Percentiles rank a stretch among this genome's conserved stretches.
Conservation (phyloP, 2,888 invertebrate genomes). For the Drosophila yooni region DNA sequence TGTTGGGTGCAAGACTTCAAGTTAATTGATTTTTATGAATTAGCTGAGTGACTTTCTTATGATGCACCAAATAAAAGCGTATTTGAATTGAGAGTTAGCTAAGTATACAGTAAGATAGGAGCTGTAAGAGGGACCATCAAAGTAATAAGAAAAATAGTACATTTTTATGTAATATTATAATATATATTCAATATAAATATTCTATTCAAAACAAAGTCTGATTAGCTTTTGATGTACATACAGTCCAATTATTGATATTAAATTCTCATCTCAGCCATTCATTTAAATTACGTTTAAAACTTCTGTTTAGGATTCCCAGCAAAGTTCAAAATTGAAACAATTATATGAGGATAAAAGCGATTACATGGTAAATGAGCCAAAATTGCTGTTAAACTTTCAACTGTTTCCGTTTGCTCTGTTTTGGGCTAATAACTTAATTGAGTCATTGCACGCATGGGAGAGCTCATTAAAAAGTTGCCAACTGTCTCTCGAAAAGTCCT, state of each 20-base stretch:
- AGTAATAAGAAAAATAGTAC: neutral
- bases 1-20: conserved; percentile 45
- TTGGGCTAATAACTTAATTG: conserved; percentile 73
- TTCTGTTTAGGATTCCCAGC: conserved; percentile 6
- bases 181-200: neutral
- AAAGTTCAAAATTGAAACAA: conserved; percentile 39
- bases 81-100: neutral
- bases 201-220: neutral
- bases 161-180: neutral
- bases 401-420: conserved; percentile 34
- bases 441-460: conserved; percentile 67
- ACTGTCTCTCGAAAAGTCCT: conserved; percentile 25
- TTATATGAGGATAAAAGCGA: conserved; percentile 50
- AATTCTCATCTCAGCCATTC: conserved; percentile 3
- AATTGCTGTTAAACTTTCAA: conserved; percentile 60
- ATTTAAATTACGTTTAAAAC: conserved; percentile 37
- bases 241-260: neutral
- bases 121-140: neutral
- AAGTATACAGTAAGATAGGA: too few relatives aligned
- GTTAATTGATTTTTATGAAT: conserved; percentile 76
- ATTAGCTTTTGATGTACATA: neutral
- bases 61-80: neutral
- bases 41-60: conserved; percentile 51
- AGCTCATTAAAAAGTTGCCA: conserved; percentile 68
- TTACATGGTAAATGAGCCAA: conserved; percentile 57